These are phyloP conservation scores for Morus bassanus DNA, from an alignment of 2,797 vertebrate species.

Conservation along the genomic window DNA sequence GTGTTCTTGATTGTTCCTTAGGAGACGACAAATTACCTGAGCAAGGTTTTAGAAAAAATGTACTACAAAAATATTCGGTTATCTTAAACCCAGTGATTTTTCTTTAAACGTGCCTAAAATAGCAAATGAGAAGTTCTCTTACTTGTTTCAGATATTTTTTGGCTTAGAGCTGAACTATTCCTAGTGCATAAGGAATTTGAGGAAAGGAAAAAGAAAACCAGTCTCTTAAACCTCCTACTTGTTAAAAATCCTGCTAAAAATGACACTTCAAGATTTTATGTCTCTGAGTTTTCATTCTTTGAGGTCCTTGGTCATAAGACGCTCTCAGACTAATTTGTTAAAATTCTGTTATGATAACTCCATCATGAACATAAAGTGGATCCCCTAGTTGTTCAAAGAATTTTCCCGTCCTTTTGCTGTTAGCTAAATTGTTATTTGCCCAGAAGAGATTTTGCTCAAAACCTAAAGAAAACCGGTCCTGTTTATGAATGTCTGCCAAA, in stretches of 20 bases:
- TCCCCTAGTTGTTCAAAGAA: not conserved
- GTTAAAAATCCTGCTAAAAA: not conserved
- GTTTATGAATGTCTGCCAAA: constrained; percentile 26
- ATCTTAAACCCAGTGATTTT: not conserved
- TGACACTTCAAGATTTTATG: not conserved
- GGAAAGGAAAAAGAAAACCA: not conserved
- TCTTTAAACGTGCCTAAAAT: not conserved
- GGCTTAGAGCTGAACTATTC: not conserved
- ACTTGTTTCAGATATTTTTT: not conserved
- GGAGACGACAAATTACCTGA: not conserved
- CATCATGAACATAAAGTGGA: not conserved
- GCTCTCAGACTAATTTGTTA: not conserved
- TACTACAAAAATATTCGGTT: not conserved
- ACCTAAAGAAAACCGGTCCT: constrained; percentile 18
- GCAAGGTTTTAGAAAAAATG: not conserved
- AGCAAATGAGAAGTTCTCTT: not conserved
- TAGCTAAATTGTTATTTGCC: not conserved
- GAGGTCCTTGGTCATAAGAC: not conserved
- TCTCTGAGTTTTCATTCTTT: not conserved
- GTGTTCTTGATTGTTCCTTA: not conserved
- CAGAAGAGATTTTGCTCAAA: not conserved
- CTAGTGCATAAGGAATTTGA: not conserved
- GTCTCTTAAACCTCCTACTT: not conserved
- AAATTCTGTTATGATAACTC: not conserved
- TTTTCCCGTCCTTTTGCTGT: not conserved